Conservation (phyloP, 1,140 invertebrate genomes). For the Pseudomyrmex cubaensis region DNA sequence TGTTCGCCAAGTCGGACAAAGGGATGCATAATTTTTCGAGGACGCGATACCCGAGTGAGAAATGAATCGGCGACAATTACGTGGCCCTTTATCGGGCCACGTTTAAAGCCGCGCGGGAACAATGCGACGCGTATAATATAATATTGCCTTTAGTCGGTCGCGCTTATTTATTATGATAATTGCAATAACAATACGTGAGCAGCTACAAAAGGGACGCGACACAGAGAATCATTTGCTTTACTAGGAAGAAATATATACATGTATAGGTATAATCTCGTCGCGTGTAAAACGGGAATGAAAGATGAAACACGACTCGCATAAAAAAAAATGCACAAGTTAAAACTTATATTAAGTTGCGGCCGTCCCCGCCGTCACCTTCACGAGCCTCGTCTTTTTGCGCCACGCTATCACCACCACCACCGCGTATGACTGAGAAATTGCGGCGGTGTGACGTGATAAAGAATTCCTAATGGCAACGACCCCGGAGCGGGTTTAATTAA, state of each 20-base stretch:
- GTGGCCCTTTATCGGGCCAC: slow-evolving; percentile 17
- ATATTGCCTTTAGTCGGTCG: not conserved
- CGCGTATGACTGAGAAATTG: slow-evolving; percentile 26
- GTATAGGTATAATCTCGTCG: not conserved
- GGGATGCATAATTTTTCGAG: slow-evolving; percentile 45
- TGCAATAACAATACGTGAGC: not conserved
- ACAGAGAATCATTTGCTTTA: not conserved
- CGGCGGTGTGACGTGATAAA: slow-evolving; percentile 25
- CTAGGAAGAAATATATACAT: not conserved
- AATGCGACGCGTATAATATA: slow-evolving; percentile 14
- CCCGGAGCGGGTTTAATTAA: slow-evolving; percentile 37
- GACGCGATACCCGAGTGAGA: not conserved
- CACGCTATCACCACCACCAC: not conserved
- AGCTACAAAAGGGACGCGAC: not conserved
- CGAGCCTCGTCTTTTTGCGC: not conserved
- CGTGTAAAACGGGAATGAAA: not conserved
- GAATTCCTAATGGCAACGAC: slow-evolving; percentile 27
- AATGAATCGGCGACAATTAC: slow-evolving; percentile 10
- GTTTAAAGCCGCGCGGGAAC: not conserved
- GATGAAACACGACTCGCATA: not conserved
- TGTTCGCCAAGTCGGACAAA: slow-evolving; percentile 25
- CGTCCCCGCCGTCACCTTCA: slow-evolving; percentile 21
- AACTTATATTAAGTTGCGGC: slow-evolving; percentile 39
- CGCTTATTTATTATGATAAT: slow-evolving; percentile 8
- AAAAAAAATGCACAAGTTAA: slow-evolving; percentile 1